Percentiles rank a stretch among this genome's conserved stretches.
These are phyloP conservation scores for Acanthopagrus latus DNA, from an alignment of 2,797 vertebrate genomes.

Conservation along the genomic window DNA sequence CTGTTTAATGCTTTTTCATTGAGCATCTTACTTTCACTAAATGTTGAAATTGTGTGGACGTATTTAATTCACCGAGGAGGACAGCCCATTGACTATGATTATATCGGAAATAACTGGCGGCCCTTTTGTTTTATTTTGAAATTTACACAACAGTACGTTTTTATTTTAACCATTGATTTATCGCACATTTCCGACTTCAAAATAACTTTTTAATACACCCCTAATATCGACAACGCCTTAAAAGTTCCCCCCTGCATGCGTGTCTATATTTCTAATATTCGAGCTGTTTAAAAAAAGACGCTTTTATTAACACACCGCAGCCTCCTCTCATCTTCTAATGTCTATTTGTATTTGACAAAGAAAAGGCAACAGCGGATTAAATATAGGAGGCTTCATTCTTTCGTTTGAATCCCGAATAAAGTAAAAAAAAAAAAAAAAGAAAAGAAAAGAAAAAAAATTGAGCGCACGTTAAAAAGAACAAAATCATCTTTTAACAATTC, in stretches of 20 bases:
- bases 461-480: slow-evolving; percentile 1
- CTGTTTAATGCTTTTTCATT: neutral
- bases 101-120: slow-evolving; percentile 15
- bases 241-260: slow-evolving; percentile 5
- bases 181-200: slow-evolving; percentile 6
- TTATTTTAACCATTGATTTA: slow-evolving; percentile 18
- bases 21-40: neutral
- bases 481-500: slow-evolving; percentile 4
- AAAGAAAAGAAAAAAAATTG: neutral
- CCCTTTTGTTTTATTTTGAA: slow-evolving; percentile 21
- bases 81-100: neutral
- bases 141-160: neutral
- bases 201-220: slow-evolving; percentile 14
- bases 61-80: slow-evolving; percentile 10
- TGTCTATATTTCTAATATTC: slow-evolving; percentile 20
- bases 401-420: slow-evolving; percentile 6
- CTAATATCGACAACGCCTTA: neutral
- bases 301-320: slow-evolving; percentile 4
- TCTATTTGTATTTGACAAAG: slow-evolving; percentile 16
- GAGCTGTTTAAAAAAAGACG: neutral
- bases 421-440: too few species aligned
- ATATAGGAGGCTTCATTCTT: slow-evolving; percentile 14
- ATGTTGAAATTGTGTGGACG: neutral
- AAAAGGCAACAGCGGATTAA: slow-evolving; percentile 5
- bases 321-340: slow-evolving; percentile 2